Evolutionary conservation across 2,797 vertebrate species (phyloP).

Genomic region (Macropodus opercularis): DNA sequence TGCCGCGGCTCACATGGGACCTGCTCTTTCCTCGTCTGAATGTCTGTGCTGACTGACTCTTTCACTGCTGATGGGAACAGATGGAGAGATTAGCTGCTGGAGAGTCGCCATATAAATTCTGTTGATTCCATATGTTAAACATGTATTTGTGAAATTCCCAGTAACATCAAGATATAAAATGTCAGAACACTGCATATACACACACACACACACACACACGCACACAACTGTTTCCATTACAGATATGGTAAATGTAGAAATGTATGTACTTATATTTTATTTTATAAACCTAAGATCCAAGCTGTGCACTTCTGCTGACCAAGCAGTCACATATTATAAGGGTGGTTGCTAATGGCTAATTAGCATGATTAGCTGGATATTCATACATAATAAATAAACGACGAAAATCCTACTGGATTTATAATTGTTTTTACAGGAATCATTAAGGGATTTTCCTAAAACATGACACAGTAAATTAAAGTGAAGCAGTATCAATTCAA

Average conservation of each 20-base stretch:
- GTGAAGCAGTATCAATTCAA: too few species aligned
- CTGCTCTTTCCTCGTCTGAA: slow-evolving; percentile 93
- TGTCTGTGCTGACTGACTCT: slow-evolving; percentile 89
- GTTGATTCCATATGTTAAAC: slow-evolving; percentile 20
- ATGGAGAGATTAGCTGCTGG: slow-evolving; percentile 38
- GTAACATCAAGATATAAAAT: slow-evolving; percentile 11
- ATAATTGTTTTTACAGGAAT: too few species aligned
- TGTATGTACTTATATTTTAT: too few species aligned
- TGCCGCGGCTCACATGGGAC: slow-evolving; percentile 91
- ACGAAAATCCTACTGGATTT: too few species aligned
- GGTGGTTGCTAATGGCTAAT: not conserved
- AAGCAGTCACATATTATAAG: not conserved
- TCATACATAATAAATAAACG: not conserved
- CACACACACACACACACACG: too few species aligned
- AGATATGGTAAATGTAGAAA: too few species aligned
- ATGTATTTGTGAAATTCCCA: slow-evolving; percentile 10
- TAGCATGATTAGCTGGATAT: not conserved
- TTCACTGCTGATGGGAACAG: slow-evolving; percentile 86
- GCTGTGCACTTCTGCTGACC: not conserved
- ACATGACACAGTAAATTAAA: not conserved
- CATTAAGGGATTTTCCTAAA: not conserved
- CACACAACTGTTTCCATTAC: too few species aligned
- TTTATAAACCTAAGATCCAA: not conserved
- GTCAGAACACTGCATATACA: slow-evolving; percentile 6
- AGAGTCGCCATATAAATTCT: slow-evolving; percentile 31